phyloP scores from a whole-genome alignment of 2,797 vertebrate species.

The Hippopotamyrus pictus region DNA sequence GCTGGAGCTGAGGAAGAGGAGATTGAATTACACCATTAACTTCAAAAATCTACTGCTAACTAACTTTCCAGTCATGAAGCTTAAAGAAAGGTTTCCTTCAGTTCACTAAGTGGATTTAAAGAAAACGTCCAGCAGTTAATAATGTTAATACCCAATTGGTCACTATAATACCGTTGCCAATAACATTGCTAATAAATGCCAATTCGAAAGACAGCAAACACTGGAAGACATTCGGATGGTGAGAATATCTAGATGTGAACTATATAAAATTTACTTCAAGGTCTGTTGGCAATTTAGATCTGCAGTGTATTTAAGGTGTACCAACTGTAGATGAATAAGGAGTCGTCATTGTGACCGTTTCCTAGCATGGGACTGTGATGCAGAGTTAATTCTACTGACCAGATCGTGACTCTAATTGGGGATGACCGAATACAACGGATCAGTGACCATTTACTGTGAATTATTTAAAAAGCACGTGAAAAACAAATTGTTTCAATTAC shows the following conservation, averaged over 20 bases:
- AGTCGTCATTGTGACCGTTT: neutral
- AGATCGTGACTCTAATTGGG: neutral
- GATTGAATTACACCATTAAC: neutral
- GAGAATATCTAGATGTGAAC: neutral
- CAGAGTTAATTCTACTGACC: neutral
- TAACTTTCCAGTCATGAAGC: neutral
- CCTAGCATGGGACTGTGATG: neutral
- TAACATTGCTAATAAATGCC: neutral
- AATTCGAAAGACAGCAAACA: neutral
- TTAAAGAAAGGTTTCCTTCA: neutral
- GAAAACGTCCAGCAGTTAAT: neutral
- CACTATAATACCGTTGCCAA: neutral
- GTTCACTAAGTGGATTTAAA: neutral
- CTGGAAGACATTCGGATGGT: neutral
- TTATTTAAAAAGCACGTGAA: neutral
- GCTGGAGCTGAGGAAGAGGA: constrained; percentile 49
- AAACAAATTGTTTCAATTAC: neutral
- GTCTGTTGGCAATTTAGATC: neutral
- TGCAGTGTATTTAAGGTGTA: neutral
- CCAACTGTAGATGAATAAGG: neutral
- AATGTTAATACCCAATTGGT: neutral
- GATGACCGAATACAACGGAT: neutral
- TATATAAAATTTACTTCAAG: neutral
- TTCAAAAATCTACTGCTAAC: neutral
- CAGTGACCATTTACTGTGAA: neutral